Evolutionary conservation across 2,888 invertebrate genomes (phyloP), one percentile per base, ranked within the genome.

Genomic region (Phorcus lineatus): DNA sequence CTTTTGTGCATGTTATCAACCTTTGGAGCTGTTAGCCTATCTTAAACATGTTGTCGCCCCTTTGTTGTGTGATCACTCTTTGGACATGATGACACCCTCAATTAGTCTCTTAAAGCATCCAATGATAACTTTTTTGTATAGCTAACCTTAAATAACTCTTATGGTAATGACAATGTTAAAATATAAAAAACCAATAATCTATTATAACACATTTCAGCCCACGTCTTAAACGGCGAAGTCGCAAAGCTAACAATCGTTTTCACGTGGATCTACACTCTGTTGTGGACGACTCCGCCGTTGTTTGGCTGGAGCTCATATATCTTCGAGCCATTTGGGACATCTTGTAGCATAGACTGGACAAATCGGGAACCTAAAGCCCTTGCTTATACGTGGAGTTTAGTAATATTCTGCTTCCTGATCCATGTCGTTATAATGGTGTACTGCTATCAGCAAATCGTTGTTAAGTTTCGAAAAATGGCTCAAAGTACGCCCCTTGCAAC

Each of bases 301-400:
- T 0, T 85, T 22, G 85, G 85, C 3, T 85, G 85, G 85, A 81
- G 74, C 53, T 40, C 66, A 24, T 85, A 82, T 57, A 80, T 70
- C 22, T 79, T 75, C 31, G 85, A 85, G 53, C 78, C 82, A 2
- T 85, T 81, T 52, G 82, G 85, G 22, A 85, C 85, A 2, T 81
- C 85, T 24, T 85, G 85, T 52, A 81, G 78, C 22, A 83, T 83
- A 13, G 80, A 83, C 80, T 85, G 85, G 85, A 67, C 55, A 0
- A 78, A 74, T 22, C 19, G 40, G 1, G 52, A 28, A 4, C 62
- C 74, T 16, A 13, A 67, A 2, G 80, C 54, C 9, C 24, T 76
- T 19, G 55, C 82, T n/a, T 85, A 83, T 77, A 82, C 77, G 53
- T 54, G 79, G 3, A 19, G 70, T 22, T 76, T 82, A 31, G 54